These are phyloP conservation scores for Emydocephalus ijimae DNA, from an alignment of 2,113 vertebrate genomes.

Conservation along the genomic window DNA sequence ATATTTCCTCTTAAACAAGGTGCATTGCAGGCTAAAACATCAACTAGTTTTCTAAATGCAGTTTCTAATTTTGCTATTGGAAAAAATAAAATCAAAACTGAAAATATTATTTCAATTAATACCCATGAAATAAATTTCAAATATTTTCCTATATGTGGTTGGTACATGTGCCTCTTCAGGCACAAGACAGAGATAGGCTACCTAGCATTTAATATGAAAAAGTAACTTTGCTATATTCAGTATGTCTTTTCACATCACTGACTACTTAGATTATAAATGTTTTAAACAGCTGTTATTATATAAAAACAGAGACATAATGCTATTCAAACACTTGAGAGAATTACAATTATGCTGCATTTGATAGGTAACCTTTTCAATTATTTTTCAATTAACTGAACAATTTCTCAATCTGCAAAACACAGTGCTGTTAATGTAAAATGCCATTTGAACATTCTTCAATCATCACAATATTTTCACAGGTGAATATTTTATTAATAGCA, in stretches of 20 bases:
- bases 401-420: neutral
- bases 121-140: neutral
- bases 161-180: neutral
- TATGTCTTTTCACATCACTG: neutral
- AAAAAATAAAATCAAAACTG: neutral
- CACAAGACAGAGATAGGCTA: neutral
- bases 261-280: neutral
- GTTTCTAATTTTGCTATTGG: neutral
- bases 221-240: neutral
- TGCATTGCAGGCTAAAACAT: neutral
- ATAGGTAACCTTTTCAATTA: neutral
- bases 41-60: rapidly evolving
- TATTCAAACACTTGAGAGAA: neutral
- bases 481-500: neutral
- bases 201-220: neutral
- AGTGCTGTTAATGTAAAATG: neutral
- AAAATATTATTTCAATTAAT: neutral
- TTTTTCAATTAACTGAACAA: neutral
- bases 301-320: neutral
- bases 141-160: neutral
- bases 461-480: neutral
- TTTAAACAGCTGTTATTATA: neutral
- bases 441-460: neutral
- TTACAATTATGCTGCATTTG: neutral
- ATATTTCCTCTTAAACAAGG: neutral